Base-by-base conservation (phyloP, 2,888 invertebrate genomes). In the Calameuta filiformis region DNA sequence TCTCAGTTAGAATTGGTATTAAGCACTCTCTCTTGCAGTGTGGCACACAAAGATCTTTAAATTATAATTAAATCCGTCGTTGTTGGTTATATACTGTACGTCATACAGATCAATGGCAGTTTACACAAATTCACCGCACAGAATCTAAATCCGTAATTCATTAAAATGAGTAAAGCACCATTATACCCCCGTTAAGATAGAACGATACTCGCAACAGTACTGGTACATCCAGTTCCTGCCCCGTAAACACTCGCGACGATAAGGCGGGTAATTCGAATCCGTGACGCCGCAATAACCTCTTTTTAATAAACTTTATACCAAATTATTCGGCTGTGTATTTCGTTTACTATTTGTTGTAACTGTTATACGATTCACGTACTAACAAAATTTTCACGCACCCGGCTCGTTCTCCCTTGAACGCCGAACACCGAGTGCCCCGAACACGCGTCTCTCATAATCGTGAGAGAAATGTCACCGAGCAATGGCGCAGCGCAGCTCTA, bases 401-500 rank as follows among this genome's bases (percentile, higher is more conserved):
- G 56, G 56, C 56, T 56, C 23, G 56, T 56, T 56, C 56, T 56
- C 56, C 56, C 23, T 56, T 56, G 56, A 56, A 56, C 56, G 56
- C 56, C 71, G 71, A 9, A 71, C 33, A 31, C 31, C 71, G 71
- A 71, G 33, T 71, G 71, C 23, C 23, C 56, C 71, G 71, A 71
- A 71, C 71, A 71, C 68, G 12, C 73, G 68, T 78, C 30, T 31
- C 37, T 73, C 30, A 37, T 69, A 73, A 76, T 31, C 31, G 74
- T 37, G 69, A 68, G n/a, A 73, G 69, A 79, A 56, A 30, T 75
- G 75, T 75, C 75, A 78, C 75, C 56, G 33, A 73, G 71, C 76
- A 73, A 78, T 75, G 35, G 68, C 69, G 73, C 71, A 73, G 78
- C 74, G 80, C 77, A 76, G 75, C 79, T 69, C 79, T 69, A 69